Evolutionary conservation across 2,113 vertebrate genomes (phyloP).

Genomic region (Scomber colias): DNA sequence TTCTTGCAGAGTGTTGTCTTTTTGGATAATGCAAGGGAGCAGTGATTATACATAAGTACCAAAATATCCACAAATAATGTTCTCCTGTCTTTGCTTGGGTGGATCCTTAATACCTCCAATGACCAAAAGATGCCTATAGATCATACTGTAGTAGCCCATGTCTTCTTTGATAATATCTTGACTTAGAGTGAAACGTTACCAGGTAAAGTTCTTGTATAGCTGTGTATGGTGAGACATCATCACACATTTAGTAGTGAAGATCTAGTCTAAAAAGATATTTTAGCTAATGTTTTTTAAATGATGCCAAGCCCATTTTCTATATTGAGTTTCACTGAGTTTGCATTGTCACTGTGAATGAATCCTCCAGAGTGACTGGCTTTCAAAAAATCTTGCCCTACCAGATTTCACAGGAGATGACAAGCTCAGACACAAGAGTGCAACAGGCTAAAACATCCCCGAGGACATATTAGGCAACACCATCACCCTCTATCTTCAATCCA

Average conservation of each 20-base stretch:
- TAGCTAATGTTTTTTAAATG: not conserved
- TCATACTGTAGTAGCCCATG: not conserved
- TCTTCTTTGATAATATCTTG: not conserved
- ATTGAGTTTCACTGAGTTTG: conserved; percentile 15
- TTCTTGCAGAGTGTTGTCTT: too few species aligned
- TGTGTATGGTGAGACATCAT: too few species aligned
- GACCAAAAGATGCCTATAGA: too few species aligned
- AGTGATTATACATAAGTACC: not conserved
- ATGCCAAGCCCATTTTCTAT: not conserved
- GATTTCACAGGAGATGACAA: conserved; percentile 56
- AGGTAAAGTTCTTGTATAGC: too few species aligned
- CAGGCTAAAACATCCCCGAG: conserved; percentile 23
- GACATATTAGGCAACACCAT: conserved; percentile 20
- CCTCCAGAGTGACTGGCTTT: conserved; percentile 11
- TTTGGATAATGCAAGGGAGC: not conserved
- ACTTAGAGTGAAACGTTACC: too few species aligned
- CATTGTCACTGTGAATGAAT: conserved; percentile 20
- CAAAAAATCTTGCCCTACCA: conserved; percentile 60
- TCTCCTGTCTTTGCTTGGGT: not conserved
- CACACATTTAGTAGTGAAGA: too few species aligned
- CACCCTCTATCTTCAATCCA: not conserved
- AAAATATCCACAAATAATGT: not conserved
- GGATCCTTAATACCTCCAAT: too few species aligned
- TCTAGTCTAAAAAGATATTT: too few species aligned
- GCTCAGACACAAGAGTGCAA: conserved; percentile 25